Base-by-base conservation (phyloP, 2,888 invertebrate genomes). In the Oasisia sp. region DNA sequence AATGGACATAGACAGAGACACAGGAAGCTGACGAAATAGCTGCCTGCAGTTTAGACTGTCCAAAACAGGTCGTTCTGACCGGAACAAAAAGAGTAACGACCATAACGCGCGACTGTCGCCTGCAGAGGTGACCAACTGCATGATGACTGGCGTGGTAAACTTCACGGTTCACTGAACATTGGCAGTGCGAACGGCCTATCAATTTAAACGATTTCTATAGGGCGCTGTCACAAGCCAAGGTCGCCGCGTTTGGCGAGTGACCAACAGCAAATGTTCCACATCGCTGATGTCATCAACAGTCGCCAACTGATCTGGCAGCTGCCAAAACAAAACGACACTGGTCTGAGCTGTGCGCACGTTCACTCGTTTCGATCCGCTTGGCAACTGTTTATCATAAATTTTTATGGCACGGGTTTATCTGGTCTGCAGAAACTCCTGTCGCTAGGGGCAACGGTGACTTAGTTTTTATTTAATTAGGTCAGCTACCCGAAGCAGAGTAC, bases 211-310 rank as follows among this genome's bases (percentile, higher is more conserved):
- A 74, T 27, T 74, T 74, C 74, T 74, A 74, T 19, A 74, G 74
- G 19, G n/a, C 74, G 74, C 74, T n/a, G 74, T 74, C 74, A 74
- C 50, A 74, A 74, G 74, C 74, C 74, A 74, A 74, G 74, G 74
- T 74, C 74, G 74, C 27, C 74, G 74, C 7, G 74, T 74, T 74
- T 74, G 74, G 74, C 74, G 74, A 74, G 5, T 74, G 74, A 74
- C 74, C 74, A 74, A 74, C 27, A 74, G 74, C 27, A 74, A 74
- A 74, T 74, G 74, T 27, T 19, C 7, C 74, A n/a, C 74, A 19
- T 74, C 74, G 74, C 74, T 7, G n/a, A 74, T 3, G 74, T 74
- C 74, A 19, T 74, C 27, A n/a, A 5, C 74, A 19, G 7, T 74
- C 27, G 74, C 74, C n/a, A 74, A 74, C n/a, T n/a, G 74, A 74